Evolutionary conservation across 1,140 invertebrate genomes (phyloP), one percentile per base, ranked within the genome.

Genomic region (Metopolophium dirhodum): DNA sequence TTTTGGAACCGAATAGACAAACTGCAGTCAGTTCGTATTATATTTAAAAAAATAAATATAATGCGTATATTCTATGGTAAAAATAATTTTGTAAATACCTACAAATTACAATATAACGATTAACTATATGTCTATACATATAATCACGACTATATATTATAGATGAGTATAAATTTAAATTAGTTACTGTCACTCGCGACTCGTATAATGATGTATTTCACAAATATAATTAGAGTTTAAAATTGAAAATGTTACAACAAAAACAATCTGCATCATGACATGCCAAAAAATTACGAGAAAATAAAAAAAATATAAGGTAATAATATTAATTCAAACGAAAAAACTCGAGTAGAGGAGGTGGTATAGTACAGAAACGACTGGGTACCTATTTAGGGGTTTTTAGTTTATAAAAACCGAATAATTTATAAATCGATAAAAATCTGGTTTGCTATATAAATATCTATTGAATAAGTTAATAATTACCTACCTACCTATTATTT

Each of bases 341-440:
- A 77, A n/a, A 77, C 14, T n/a, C n/a, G 30, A 77, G 14, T 18
- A 77, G 14, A 77, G 30, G 6, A 77, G 51, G 49, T 11, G 49
- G 49, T 47, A 57, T n/a, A 77, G 61, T 18, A 54, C 1, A 54
- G 51, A 54, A 54, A 54, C 51, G 51, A 23, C 51, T 41, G 3
- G 4, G 41, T 41, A 4, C 41, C 41, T 77, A 77, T 18, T n/a
- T 77, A 77, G n/a, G 61, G 14, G 30, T n/a, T 77, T 57, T 18
- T n/a, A 8, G 4, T n/a, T 77, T n/a, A n/a, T 77, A 77, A 77
- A 77, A 77, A 54, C 20, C 61, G 61, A 77, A 77, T 77, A 35
- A 77, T n/a, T 77, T 77, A 77, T 77, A n/a, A 77, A n/a, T 77
- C 61, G 61, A 77, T 77, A 77, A 35, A 77, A 77, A 77, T n/a